Evolutionary conservation across 2,797 vertebrate species (phyloP).

Genomic region (Gambusia yucatana): DNA sequence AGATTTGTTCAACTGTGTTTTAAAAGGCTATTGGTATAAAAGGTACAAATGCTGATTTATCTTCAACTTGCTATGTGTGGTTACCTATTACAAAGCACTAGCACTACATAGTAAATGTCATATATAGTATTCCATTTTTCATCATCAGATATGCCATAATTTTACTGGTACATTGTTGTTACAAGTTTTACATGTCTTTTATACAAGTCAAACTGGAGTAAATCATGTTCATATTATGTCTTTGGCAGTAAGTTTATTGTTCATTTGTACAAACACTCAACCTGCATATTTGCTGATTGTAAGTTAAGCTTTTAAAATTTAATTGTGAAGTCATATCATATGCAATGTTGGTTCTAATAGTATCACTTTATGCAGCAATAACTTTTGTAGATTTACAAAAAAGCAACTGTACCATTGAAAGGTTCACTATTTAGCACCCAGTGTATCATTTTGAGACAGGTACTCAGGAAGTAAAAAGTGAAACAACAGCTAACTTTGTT

Average conservation of each 20-base stretch:
- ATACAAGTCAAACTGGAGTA: not conserved
- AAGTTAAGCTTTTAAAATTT: constrained; percentile 6
- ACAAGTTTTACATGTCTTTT: not conserved
- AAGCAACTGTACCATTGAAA: not conserved
- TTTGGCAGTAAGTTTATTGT: not conserved
- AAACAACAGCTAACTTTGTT: not conserved
- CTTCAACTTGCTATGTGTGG: constrained; percentile 54
- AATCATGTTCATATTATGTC: not conserved
- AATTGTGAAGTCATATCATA: constrained; percentile 8
- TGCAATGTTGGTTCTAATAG: constrained; percentile 14
- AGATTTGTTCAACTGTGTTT: constrained; percentile 51
- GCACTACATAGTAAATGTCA: constrained; percentile 25
- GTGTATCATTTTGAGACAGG: not conserved
- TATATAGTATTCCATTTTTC: constrained; percentile 4
- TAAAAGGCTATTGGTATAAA: constrained; percentile 28
- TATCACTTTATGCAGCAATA: constrained; percentile 1
- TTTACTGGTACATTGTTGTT: not conserved
- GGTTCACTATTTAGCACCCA: not conserved
- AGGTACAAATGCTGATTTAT: constrained; percentile 59
- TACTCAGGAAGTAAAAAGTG: not conserved
- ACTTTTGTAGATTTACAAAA: not conserved
- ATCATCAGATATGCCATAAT: not conserved
- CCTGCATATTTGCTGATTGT: constrained; percentile 3
- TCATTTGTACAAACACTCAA: not conserved
- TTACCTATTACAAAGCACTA: constrained; percentile 38